These are phyloP conservation scores for Takifugu ocellatus DNA, from an alignment of 2,797 vertebrate genomes.

Conservation along the genomic window DNA sequence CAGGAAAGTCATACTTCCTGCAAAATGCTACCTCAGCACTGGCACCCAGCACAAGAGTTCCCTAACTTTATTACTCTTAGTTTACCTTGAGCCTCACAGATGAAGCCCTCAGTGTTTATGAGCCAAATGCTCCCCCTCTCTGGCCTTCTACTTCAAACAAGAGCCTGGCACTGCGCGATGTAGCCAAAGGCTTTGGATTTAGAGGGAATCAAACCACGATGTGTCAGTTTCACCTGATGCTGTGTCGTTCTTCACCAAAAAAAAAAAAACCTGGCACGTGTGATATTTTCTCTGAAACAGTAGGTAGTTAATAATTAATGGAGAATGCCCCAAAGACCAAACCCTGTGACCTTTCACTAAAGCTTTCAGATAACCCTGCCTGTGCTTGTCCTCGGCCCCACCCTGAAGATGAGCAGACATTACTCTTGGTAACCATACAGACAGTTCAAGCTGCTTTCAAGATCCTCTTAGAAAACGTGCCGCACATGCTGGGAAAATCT, in stretches of 20 bases:
- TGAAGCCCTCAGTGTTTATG: conserved; percentile 34
- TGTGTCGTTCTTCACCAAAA: conserved; percentile 16
- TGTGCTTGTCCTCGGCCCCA: conserved; percentile 46
- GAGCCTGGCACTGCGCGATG: conserved; percentile 23
- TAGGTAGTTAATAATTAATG: conserved; percentile 13
- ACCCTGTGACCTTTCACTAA: conserved; percentile 9
- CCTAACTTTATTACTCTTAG: conserved; percentile 51
- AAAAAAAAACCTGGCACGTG: conserved; percentile 14
- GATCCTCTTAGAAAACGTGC: conserved; percentile 50
- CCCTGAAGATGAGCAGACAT: conserved; percentile 51
- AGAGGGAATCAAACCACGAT: conserved; percentile 45
- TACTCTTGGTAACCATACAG: conserved; percentile 42
- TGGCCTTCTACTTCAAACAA: conserved; percentile 48
- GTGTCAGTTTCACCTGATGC: conserved; percentile 34
- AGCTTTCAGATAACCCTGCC: conserved; percentile 17
- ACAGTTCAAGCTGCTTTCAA: conserved; percentile 43
- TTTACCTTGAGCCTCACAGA: conserved; percentile 30
- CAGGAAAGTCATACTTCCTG: conserved; percentile 39
- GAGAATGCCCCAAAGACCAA: conserved; percentile 9
- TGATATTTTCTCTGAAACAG: conserved; percentile 10
- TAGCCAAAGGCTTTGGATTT: conserved; percentile 34
- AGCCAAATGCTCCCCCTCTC: conserved; percentile 40
- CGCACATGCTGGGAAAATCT: conserved; percentile 48
- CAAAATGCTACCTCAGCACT: conserved; percentile 65
- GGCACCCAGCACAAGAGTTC: conserved; percentile 47